Base-by-base conservation (phyloP, 2,888 invertebrate genomes). In the Archips xylosteana region DNA sequence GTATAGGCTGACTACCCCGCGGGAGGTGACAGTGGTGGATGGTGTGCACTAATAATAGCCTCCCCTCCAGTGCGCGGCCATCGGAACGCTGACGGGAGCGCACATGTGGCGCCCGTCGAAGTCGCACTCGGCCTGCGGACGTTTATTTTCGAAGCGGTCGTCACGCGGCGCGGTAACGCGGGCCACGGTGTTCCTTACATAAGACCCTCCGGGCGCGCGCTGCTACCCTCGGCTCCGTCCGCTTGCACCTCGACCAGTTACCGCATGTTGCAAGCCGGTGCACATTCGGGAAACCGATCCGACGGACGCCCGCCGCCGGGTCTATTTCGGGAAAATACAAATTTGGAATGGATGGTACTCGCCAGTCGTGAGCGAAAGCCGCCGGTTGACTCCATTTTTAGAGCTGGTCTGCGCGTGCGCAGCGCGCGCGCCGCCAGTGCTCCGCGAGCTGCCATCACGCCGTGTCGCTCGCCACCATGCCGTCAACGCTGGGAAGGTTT, bases 281-380 rank as follows among this genome's bases (percentile, higher is more conserved):
- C 92, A 93, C 92, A 92, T 86, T 89, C 88, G 91, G 89, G 92
- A 92, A 94, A 92, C 93, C 91, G 93, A 93, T 92, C 94, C 93
- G 94, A 88, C 89, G 89, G 89, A 90, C 92, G 92, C 91, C 82
- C 92, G 94, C 93, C 94, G 94, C 89, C 94, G 92, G 85, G 81
- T 89, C 92, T 96, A 96, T 97, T 97, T 97, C 95, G 96, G 96
- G 96, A 96, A 96, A 96, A 96, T 96, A 96, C 97, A 96, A 96
- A 97, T 96, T 97, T 96, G 96, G 97, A 96, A 92, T 92, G 92
- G 93, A 92, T 92, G 92, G 92, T 92, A 92, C 94, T 92, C 91
- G 91, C 90, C 91, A 90, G 87, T 89, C 90, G 92, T 89, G 91
- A 92, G 92, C 92, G 90, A 92, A 92, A 92, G 91, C 93, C 92